Base-by-base conservation (phyloP, 2,113 vertebrate genomes). In the Argyrosomus japonicus region DNA sequence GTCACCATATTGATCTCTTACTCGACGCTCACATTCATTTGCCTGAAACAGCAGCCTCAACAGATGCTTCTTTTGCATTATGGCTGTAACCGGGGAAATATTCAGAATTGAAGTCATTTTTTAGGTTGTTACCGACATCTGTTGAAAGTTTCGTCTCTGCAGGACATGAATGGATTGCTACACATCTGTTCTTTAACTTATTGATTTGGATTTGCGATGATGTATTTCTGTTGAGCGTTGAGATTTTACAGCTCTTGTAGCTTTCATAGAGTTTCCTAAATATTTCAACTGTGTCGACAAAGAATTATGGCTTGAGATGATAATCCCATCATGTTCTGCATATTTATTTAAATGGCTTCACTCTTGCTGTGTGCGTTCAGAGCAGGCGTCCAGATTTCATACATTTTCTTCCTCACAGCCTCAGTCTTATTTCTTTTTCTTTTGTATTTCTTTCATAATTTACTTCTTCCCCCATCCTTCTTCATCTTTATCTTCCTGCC, bases 391-490 rank as follows among this genome's bases (percentile, higher is more conserved):
- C 36, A 25, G 14, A 79, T 74, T 60, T 51, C 17, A 36, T 12
- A 4, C 50, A 9, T 69, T 68, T 77, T 53, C 23, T 62, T 79
- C 23, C 6, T 4, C 45, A 17, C 56, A 36, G 29, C 25, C 51
- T 50, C 27, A 11, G 2, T 60, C 23, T 68, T 61, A 21, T 58
- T 61, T 29, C 51, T 68, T 63, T 45, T 40, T 51, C 6, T 47
- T 65, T 36, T 79, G 17, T 6, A 12, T 75, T 77, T 69, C 45
- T 69, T 64, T 73, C 14, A n/a, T 7, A 8, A 71, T 48, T 65
- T 51, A 2, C 21, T 29, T 68, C 50, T 83, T 79, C 76, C 74
- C 89, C 86, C 88, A 77, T 77, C 79, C 72, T 89, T 84, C 50
- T 57, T 68, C 5, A 5, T 84, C 74, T 84, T 82, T 58, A 64